These are phyloP conservation scores for Drosophila dives DNA, from an alignment of 2,888 invertebrate genomes.

Conservation along the genomic window DNA sequence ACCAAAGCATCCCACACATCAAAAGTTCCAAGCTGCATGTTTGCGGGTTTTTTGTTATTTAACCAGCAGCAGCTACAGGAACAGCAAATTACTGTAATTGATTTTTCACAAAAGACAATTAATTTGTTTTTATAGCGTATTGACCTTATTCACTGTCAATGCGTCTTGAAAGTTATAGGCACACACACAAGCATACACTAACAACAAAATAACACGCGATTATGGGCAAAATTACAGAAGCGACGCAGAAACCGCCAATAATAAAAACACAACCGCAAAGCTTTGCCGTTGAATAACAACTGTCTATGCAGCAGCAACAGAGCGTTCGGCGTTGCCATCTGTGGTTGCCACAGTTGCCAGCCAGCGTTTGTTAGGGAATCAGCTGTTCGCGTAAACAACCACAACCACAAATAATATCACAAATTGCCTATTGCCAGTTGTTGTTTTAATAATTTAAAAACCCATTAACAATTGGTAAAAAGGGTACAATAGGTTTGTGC, in stretches of 20 bases:
- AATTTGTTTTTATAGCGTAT: conserved; percentile 39
- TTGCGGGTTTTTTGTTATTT: conserved; percentile 15
- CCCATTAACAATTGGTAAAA: background rate
- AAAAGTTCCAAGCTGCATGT: conserved; percentile 84
- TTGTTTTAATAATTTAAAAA: background rate
- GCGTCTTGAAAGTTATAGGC: conserved; percentile 46
- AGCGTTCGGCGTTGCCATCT: conserved; percentile 45
- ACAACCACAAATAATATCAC: background rate
- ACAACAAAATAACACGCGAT: conserved; percentile 43
- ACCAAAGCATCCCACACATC: conserved; percentile 91
- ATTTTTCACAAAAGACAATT: conserved; percentile 55
- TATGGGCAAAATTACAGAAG: conserved; percentile 29
- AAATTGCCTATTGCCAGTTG: background rate
- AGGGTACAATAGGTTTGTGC: no score
- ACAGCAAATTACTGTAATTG: conserved; percentile 42
- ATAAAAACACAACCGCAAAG: conserved; percentile 27
- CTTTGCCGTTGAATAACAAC: conserved; percentile 64
- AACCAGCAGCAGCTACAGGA: background rate
- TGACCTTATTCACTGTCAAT: conserved; percentile 66
- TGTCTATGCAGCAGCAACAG: conserved; percentile 11
- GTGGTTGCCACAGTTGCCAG: conserved; percentile 13
- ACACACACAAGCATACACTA: conserved; percentile 22
- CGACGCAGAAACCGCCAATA: background rate
- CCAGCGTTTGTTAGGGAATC: background rate
- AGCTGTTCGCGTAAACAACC: background rate